Conservation (phyloP, 37 sponge, comb jelly and placozoan genomes). For the Spongilla lacustris region DNA sequence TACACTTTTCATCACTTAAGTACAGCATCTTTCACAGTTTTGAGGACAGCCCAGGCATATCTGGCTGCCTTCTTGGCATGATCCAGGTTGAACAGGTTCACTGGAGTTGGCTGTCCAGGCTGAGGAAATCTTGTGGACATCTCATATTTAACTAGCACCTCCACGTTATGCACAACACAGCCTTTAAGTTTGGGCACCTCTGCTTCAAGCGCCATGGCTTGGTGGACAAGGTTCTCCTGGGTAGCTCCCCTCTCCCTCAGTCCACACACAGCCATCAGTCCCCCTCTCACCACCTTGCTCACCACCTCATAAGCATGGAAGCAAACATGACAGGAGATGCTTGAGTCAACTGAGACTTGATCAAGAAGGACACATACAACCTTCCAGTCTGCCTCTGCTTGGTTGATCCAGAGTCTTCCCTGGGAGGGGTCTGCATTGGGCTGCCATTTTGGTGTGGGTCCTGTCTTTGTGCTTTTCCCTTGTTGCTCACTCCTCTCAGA, state of each 20-base stretch:
- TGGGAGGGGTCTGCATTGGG: neutral
- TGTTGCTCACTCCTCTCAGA: neutral
- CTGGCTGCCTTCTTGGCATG: neutral
- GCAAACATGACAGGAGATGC: neutral
- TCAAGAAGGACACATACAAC: neutral
- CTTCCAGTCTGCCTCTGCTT: constrained; percentile 2
- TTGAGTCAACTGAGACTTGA: neutral
- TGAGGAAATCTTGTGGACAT: neutral
- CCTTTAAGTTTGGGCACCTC: too few species aligned
- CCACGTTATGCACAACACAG: neutral
- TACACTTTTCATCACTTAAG: neutral
- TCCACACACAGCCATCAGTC: constrained; percentile 1
- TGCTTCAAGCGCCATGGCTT: neutral
- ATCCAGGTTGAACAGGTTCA: neutral
- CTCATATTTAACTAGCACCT: neutral
- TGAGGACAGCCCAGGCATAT: neutral
- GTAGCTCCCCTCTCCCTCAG: neutral
- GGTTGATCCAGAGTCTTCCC: constrained; percentile 12
- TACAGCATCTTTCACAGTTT: neutral
- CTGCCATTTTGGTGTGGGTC: neutral
- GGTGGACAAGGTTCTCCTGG: neutral
- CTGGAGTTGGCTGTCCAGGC: neutral
- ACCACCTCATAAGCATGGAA: constrained; percentile 19
- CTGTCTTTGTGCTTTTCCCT: neutral
- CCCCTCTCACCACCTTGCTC: constrained; percentile 16